Evolutionary conservation across 2,797 vertebrate genomes (phyloP).

Genomic region (Fundulus diaphanus): DNA sequence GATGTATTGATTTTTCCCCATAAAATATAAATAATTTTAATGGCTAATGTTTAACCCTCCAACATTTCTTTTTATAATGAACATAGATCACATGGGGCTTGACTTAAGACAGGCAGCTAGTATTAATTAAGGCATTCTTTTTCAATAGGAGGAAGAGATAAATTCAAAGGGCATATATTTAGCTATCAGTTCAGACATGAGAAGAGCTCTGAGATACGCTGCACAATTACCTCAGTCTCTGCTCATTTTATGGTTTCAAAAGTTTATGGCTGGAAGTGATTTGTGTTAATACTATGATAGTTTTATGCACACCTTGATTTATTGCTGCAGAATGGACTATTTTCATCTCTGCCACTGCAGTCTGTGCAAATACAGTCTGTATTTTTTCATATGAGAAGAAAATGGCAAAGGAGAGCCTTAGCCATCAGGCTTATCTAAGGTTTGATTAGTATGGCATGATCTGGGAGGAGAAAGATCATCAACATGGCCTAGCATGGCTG

Average conservation of each 20-base stretch:
- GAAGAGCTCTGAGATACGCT: neutral
- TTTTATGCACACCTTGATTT: constrained; percentile 1
- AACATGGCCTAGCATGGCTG: neutral
- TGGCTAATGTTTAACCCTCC: neutral
- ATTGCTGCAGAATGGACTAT: neutral
- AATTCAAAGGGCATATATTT: neutral
- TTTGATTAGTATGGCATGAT: constrained; percentile 18
- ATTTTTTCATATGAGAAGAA: neutral
- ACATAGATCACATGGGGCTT: neutral
- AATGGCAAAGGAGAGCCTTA: neutral
- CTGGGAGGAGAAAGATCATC: neutral
- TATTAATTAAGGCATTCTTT: neutral
- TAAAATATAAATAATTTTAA: neutral
- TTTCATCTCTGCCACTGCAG: neutral
- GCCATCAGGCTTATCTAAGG: neutral
- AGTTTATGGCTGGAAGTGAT: neutral
- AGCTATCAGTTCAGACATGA: neutral
- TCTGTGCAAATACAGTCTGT: neutral
- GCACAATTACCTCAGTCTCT: neutral
- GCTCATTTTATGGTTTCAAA: constrained; percentile 1
- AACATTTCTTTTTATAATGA: neutral
- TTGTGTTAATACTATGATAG: neutral
- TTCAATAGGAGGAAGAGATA: neutral
- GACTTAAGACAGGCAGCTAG: neutral
- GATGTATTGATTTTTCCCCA: too few species aligned